phyloP scores from a whole-genome alignment of 2,888 invertebrate species.

The Monopis laevigella region DNA sequence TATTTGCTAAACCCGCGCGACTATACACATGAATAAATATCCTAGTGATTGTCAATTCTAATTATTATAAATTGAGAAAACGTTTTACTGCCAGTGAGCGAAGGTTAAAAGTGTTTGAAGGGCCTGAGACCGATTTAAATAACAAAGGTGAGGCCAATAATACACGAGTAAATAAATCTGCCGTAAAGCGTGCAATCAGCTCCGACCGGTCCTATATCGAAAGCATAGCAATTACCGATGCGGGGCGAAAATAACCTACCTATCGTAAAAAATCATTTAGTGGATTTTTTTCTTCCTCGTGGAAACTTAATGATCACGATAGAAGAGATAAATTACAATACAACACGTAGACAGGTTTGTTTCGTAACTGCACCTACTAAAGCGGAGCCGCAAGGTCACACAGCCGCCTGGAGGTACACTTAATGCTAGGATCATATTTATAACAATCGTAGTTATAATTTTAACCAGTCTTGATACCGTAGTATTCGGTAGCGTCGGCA shows the following conservation, averaged over 20 bases:
- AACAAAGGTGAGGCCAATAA: not conserved
- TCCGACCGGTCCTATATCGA: not conserved
- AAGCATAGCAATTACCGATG: not conserved
- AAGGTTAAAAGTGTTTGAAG: not conserved
- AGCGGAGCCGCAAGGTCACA: conserved; percentile 35
- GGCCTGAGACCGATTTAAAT: not conserved
- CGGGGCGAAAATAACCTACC: not conserved
- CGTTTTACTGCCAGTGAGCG: not conserved
- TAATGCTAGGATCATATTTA: conserved; percentile 39
- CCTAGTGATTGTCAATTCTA: too few species aligned
- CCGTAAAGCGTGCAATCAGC: not conserved
- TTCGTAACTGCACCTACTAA: conserved; percentile 23
- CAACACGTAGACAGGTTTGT: conserved; percentile 29
- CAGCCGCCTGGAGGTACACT: conserved; percentile 25
- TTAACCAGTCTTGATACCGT: conserved; percentile 25
- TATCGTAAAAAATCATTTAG: not conserved
- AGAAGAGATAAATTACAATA: conserved; percentile 29
- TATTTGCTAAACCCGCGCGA: too few species aligned
- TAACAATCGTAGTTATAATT: conserved; percentile 40
- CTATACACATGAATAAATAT: too few species aligned
- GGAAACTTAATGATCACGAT: not conserved
- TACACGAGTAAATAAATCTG: not conserved
- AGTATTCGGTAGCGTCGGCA: conserved; percentile 19
- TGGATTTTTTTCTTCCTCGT: not conserved
- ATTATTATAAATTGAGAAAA: not conserved